Evolutionary conservation across 2,888 invertebrate species (phyloP).

Genomic region (Darwinula stevensoni): DNA sequence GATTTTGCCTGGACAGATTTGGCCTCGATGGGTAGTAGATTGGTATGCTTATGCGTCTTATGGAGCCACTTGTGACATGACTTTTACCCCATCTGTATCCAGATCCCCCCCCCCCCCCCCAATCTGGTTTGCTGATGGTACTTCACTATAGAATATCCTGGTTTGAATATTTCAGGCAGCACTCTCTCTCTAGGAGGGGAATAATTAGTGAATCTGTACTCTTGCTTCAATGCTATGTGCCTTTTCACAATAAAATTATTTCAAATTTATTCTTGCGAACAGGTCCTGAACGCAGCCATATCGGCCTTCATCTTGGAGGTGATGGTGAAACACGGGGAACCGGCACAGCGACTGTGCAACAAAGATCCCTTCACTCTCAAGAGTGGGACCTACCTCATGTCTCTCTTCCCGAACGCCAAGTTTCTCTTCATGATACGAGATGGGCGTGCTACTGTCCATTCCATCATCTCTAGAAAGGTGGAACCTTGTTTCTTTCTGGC

Average conservation of each 20-base stretch:
- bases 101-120: too few relatives aligned
- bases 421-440: constrained; percentile 96
- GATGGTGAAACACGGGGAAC: constrained; percentile 81
- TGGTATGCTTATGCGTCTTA: too few relatives aligned
- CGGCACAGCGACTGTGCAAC: constrained; percentile 82
- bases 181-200: background rate
- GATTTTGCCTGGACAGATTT: too few relatives aligned
- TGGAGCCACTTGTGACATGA: too few relatives aligned
- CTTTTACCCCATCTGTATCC: too few relatives aligned
- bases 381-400: constrained; percentile 75
- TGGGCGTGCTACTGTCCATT: constrained; percentile 92
- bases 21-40: too few relatives aligned
- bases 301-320: constrained; percentile 89
- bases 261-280: constrained; percentile 10
- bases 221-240: constrained; percentile 3
- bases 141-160: too few relatives aligned
- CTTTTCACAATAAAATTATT: constrained; percentile 7
- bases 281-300: constrained; percentile 74
- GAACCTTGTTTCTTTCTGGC: too few relatives aligned
- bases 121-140: too few relatives aligned
- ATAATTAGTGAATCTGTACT: background rate
- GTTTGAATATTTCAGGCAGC: background rate
- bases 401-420: constrained; percentile 88
- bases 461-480: constrained; percentile 86
- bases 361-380: constrained; percentile 95